Base-by-base conservation (phyloP, 2,888 invertebrate species). In the Agrotis clavis region DNA sequence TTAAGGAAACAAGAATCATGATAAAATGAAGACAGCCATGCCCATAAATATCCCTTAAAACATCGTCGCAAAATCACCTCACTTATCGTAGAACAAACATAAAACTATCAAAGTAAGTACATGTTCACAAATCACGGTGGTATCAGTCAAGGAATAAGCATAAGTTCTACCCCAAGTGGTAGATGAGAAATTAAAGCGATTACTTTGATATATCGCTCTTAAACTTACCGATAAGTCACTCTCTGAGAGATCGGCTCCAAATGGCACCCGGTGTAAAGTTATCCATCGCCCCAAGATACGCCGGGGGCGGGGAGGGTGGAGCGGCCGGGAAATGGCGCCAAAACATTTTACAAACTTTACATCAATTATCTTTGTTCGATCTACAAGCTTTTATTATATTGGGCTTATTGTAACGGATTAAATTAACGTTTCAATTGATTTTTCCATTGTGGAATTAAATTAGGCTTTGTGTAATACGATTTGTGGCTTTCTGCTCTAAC, bases 101-200 rank as follows among this genome's bases (percentile, higher is more conserved):
- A 74, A 81, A 78, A 77, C 79, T 84, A 84, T 79, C 74, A 63
- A 81, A 71, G 67, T 73, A 76, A 81, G 51, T 71, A 78, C 74
- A 79, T 81, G 64, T 75, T 82, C 79, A 81, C 89, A 91, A 91
- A 92, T 93, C 91, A 92, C 86, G 85, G 82, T 89, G 86, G 86
- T 91, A 93, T 93, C 92, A 92, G 90, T 91, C 89, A 89, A 91
- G 92, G 89, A 93, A 93, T 93, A 92, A 92, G 91, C 93, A 93
- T 91, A 93, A 94, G 91, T 94, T 91, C 74, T 78, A 88, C 86
- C 92, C 90, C 91, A 92, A 93, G 91, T 92, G 92, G 92, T 92
- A 95, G 94, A 95, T 95, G 95, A 95, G 96, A 95, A 95, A 96
- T 95, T 96, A 95, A 96, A 94, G 92, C 95, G 93, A 95, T 96